These are phyloP conservation scores for Calonectris borealis DNA, from an alignment of 2,113 vertebrate genomes.

Conservation along the genomic window DNA sequence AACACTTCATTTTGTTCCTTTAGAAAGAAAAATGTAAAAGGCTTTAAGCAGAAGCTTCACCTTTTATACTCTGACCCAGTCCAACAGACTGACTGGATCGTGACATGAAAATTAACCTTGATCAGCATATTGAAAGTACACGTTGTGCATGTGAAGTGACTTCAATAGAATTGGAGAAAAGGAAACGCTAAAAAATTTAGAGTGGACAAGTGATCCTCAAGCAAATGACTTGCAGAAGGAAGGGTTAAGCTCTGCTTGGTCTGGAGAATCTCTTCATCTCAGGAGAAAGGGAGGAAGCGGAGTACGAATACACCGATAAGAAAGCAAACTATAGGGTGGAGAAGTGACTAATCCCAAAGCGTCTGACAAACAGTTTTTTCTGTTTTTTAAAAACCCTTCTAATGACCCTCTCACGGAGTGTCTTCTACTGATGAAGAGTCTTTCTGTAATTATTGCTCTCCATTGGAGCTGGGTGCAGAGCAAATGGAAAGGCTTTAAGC, in stretches of 20 bases:
- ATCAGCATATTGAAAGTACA: neutral
- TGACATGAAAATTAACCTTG: neutral
- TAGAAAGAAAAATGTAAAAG: neutral
- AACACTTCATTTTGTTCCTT: neutral
- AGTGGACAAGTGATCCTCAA: neutral
- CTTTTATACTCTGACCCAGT: neutral
- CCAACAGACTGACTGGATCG: neutral
- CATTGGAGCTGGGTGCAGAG: neutral
- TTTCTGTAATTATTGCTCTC: slow-evolving; percentile 25
- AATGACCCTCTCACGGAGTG: neutral
- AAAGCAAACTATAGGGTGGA: neutral
- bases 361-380: neutral
- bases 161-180: neutral
- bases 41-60: neutral
- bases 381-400: neutral
- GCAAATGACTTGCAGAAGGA: neutral
- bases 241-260: neutral
- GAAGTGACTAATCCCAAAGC: neutral
- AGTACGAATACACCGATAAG: neutral
- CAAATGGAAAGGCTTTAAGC: slow-evolving; percentile 26
- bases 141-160: neutral
- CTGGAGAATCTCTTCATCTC: neutral
- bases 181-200: neutral
- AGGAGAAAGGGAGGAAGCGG: neutral
- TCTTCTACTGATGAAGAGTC: slow-evolving; percentile 32